Evolutionary conservation across 2,888 invertebrate genomes (phyloP), one percentile per base, ranked within the genome.

Genomic region (Pandemis heparana): DNA sequence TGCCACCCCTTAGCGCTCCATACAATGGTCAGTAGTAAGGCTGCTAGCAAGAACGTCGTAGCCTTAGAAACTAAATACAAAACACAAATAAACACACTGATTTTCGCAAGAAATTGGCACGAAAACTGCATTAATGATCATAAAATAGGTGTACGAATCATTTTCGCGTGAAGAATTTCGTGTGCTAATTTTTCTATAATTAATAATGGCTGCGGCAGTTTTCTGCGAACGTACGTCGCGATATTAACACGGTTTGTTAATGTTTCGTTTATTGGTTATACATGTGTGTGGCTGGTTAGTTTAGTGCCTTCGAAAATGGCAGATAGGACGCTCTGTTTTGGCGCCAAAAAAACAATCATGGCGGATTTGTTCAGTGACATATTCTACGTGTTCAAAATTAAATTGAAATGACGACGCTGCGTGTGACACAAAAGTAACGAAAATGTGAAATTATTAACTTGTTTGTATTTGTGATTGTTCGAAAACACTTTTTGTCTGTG

Each of bases 11-110:
- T 32, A 79, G 87, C 83, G 82, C 88, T 92, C 91, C 88, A 84
- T 83, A 89, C 87, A 86, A 85, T 87, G 94, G 94, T 93, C 94
- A 94, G 94, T 94, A 86, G 86, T 84, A 87, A 82, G 80, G 86
- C 83, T 88, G 89, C 92, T 91, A 88, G 81, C 85, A 85, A 88
- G 88, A 84, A 88, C 86, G 86, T 87, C 91, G 90, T 90, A 88
- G 90, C 91, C 94, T 89, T 92, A 93, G 94, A 90, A 92, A 93
- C 94, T 87, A 75, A 81, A 84, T 81, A 82, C 91, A 88, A 92
- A 93, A 94, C 92, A 92, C 92, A 92, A 92, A 93, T 91, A 93
- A 94, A 93, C 92, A 73, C 10, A 43, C 16, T 53, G 18, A 32
- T 64, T 59, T 65, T 70, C 64, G 69, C 70, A 23, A 91, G 23